These are phyloP conservation scores for Channa maculata DNA, from an alignment of 2,113 vertebrate genomes.

Conservation along the genomic window DNA sequence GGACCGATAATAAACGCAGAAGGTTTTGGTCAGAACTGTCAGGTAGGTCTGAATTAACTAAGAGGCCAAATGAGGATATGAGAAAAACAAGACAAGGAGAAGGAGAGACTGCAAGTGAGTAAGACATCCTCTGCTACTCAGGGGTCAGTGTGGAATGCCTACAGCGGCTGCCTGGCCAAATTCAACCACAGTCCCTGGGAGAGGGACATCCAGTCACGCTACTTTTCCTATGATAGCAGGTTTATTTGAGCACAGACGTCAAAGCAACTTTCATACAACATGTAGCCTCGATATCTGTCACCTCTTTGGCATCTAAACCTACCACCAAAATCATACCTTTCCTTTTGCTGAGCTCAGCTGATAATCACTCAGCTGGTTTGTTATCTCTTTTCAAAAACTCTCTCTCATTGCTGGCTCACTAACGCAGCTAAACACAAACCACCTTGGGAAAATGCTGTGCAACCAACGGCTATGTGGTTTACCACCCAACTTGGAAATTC, in stretches of 20 bases:
- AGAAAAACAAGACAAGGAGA: slow-evolving; percentile 9
- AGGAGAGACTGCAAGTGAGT: slow-evolving; percentile 24
- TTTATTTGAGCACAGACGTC: slow-evolving; percentile 43
- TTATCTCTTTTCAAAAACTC: slow-evolving; percentile 32
- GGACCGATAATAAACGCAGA: slow-evolving; percentile 75
- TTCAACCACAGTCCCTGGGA: slow-evolving; percentile 49
- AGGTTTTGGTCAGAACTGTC: slow-evolving; percentile 77
- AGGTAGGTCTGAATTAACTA: slow-evolving; percentile 76
- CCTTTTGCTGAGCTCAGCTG: slow-evolving; percentile 37
- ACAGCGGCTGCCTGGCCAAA: slow-evolving; percentile 44
- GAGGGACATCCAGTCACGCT: slow-evolving; percentile 31
- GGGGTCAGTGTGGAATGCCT: slow-evolving; percentile 74
- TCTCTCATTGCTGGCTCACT: slow-evolving; percentile 10
- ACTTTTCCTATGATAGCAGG: slow-evolving; percentile 50
- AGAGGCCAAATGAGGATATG: slow-evolving; percentile 75
- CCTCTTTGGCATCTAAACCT: slow-evolving; percentile 46
- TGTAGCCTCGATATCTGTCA: slow-evolving; percentile 49
- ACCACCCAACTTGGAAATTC: background rate
- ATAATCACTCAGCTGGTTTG: slow-evolving; percentile 39
- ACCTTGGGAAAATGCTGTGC: slow-evolving; percentile 6
- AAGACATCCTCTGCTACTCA: slow-evolving; percentile 47
- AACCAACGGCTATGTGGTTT: slow-evolving; percentile 39
- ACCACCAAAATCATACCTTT: slow-evolving; percentile 40
- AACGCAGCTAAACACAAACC: slow-evolving; percentile 23
- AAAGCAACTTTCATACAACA: slow-evolving; percentile 58